phyloP scores from a whole-genome alignment of 2,888 invertebrate genomes.

The Lycia hirtaria region DNA sequence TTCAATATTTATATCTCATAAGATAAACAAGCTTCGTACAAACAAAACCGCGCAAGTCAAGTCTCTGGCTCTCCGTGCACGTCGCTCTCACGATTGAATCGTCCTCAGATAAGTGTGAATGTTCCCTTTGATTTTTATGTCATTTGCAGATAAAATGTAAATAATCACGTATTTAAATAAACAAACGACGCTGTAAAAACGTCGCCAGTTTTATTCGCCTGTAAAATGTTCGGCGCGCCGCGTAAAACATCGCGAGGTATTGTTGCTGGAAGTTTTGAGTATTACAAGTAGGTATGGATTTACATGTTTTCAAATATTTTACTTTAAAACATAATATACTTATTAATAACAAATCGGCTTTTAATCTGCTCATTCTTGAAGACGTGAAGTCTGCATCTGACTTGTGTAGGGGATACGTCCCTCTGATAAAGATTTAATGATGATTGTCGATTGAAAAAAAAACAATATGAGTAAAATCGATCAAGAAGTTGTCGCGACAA shows the following conservation, averaged over 20 bases:
- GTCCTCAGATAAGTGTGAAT: constrained; percentile 51
- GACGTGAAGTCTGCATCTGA: too few species aligned
- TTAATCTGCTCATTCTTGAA: too few species aligned
- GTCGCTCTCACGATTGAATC: constrained; percentile 51
- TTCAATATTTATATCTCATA: too few species aligned
- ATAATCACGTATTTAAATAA: constrained; percentile 58
- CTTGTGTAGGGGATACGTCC: too few species aligned
- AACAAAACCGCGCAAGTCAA: neutral
- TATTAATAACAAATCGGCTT: too few species aligned
- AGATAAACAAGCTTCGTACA: neutral
- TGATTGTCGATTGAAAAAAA: too few species aligned
- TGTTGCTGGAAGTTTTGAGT: constrained; percentile 9
- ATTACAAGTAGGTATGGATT: constrained; percentile 8
- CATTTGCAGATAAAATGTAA: constrained; percentile 56
- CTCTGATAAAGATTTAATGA: too few species aligned
- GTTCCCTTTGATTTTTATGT: constrained; percentile 53
- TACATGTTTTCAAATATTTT: neutral
- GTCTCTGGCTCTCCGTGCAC: constrained; percentile 22
- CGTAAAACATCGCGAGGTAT: constrained; percentile 10
- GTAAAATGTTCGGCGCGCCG: constrained; percentile 30
- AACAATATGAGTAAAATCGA: too few species aligned
- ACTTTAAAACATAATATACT: neutral
- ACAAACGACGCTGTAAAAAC: constrained; percentile 58
- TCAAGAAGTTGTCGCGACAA: too few species aligned
- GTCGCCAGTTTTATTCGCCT: constrained; percentile 38